Evolutionary conservation across 2,113 vertebrate species (phyloP), one percentile per base, ranked within the genome.

Genomic region (Trematomus loennbergii): DNA sequence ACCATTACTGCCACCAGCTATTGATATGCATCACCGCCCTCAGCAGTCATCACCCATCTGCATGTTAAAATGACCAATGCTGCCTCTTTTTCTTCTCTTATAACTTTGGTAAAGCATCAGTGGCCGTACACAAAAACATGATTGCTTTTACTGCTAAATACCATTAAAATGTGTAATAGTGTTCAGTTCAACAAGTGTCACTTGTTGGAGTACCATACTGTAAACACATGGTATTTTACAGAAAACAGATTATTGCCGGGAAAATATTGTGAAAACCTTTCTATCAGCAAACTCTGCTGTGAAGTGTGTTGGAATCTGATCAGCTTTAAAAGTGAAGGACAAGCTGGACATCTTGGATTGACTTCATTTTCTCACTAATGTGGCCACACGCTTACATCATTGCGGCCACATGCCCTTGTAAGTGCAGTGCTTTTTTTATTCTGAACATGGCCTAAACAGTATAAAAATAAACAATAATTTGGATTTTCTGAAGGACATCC

Each of bases 1-100:
- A 54, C 33, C 36, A 60, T 77, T 60, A 60, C 63, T 74, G 55
- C 53, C 66, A 65, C 60, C 59, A 71, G 59, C 59, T 71, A 66
- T 60, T 52, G 13, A 53, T 48, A 60, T 64, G 57, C 46, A 64
- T 59, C 45, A 53, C 18, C 59, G 45, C 8, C 17, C 22, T 58
- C 52, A 57, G 62, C 45, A 59, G 54, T 36, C 12, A 45, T 57
- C 62, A 54, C 15, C n/a, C 12, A 15, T 57, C 6, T 63, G 18
- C 3, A 40, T 48, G 12, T 12, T 62, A 13, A 46, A 71, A 22
- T 20, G 13, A 12, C 3, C 5, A 3, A 13, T 61, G n/a, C 33
- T 17, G 15, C 33, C n/a, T 20, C 3, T 9, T 22, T 29, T 52
- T 1, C 25, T 11, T 50, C 16, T 59, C 11, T n/a, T 17, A 36